phyloP scores from a whole-genome alignment of 2,888 invertebrate genomes.

The Mellilla xanthometata region DNA sequence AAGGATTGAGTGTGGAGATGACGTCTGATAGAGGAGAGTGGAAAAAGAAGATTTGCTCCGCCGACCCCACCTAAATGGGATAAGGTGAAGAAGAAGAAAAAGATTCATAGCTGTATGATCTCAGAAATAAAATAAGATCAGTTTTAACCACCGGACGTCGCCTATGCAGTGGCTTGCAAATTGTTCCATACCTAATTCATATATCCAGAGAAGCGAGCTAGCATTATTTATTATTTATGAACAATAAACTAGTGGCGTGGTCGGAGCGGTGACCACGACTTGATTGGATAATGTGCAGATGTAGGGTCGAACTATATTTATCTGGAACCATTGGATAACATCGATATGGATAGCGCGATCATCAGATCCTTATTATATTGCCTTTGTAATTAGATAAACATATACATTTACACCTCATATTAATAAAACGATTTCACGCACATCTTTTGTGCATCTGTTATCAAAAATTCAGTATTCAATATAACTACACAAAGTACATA shows the following conservation, averaged over 20 bases:
- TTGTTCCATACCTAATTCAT: conserved; percentile 37
- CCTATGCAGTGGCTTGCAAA: conserved; percentile 23
- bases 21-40: too few relatives aligned
- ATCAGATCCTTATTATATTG: too few relatives aligned
- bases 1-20: too few relatives aligned
- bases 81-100: too few relatives aligned
- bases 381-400: too few relatives aligned
- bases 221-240: conserved; percentile 56
- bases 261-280: conserved; percentile 51
- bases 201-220: conserved; percentile 29
- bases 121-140: neutral
- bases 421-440: too few relatives aligned
- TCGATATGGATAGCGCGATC: neutral
- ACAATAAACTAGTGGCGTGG: conserved; percentile 39
- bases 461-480: too few relatives aligned
- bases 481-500: too few relatives aligned
- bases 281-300: conserved; percentile 60
- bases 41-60: too few relatives aligned
- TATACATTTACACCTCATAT: too few relatives aligned
- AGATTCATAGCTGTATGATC: neutral
- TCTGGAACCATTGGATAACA: conserved; percentile 35
- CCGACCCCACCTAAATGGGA: too few relatives aligned
- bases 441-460: too few relatives aligned
- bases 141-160: conserved; percentile 2
- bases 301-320: conserved; percentile 47